Evolutionary conservation across 1,140 invertebrate genomes (phyloP).

Genomic region (Phymorhynchus buccinoides): DNA sequence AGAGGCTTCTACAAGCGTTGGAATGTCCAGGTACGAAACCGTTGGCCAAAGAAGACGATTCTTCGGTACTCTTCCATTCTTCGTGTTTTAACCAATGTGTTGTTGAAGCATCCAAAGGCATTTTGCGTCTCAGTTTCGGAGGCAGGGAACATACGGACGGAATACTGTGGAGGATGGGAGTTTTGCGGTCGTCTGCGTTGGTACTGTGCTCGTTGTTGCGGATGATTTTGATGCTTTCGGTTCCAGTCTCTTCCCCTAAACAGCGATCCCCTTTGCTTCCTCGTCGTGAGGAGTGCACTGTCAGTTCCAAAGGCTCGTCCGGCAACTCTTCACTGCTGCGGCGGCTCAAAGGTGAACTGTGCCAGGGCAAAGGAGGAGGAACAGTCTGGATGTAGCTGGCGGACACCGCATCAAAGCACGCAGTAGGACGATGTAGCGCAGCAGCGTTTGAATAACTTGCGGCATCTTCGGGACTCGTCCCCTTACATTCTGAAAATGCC

Average conservation of each 20-base stretch:
- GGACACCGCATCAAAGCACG: not conserved
- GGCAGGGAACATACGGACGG: no score
- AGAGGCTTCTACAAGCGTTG: no score
- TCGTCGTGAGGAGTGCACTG: conserved; percentile 40
- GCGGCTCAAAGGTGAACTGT: conserved; percentile 31
- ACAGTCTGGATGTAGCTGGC: not conserved
- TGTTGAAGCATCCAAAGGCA: conserved; percentile 12
- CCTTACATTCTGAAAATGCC: not conserved
- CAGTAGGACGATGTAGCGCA: not conserved
- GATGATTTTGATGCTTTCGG: not conserved
- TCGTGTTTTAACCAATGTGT: no score
- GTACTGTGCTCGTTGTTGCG: no score
- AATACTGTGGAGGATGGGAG: conserved; percentile 44
- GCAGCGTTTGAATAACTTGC: not conserved
- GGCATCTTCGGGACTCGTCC: not conserved
- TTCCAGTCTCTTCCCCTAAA: not conserved
- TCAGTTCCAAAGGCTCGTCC: conserved; percentile 50
- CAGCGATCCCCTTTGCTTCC: conserved; percentile 28
- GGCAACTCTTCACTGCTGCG: conserved; percentile 43
- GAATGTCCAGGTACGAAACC: no score
- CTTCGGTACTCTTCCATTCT: not conserved
- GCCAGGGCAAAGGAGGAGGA: not conserved
- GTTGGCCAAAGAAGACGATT: no score
- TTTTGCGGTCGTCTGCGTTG: not conserved
- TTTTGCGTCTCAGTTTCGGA: conserved; percentile 63